Evolutionary conservation across 2,797 vertebrate species (phyloP), one percentile per base, ranked within the genome.

Genomic region (Picus viridis): DNA sequence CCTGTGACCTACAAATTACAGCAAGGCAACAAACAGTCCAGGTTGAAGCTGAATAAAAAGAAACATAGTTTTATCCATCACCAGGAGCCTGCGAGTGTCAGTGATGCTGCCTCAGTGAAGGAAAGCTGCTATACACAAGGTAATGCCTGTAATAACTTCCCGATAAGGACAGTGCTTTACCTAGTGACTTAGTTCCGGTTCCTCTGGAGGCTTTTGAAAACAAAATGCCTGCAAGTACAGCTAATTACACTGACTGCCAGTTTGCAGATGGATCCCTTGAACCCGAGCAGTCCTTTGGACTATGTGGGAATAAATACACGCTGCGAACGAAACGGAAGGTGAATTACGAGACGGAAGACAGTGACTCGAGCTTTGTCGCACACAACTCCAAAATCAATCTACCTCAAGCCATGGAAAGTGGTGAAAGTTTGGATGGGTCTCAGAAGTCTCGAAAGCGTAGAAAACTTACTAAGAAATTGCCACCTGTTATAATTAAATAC

Each of bases 401-500:
- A 95, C 97, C 98, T 94, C 94, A 98, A 73, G 92, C 96, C 1
- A 80, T 96, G 74, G 98, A 98, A 97, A 92, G 96, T 78, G 92
- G 96, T 96, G 98, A 98, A 97, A 96, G 93, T 97, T 92, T 97
- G 90, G 97, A 97, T 95, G 97, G 97, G 95, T 97, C 97, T 90
- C 95, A 98, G 57, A 99, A 98, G 95, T 96, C 97, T 91, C 98
- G 98, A 96, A 99, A 99, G 96, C 98, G 99, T 72, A 98, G 98
- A 88, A 99, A 97, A 91, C 95, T 98, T 90, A 98, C 98, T 72
- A 98, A 98, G 97, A 99, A 99, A 92, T 97, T 99, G 76, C 99
- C 99, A 27, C 99, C 99, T 47, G 98, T 99, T 93, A 99, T 99
- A 94, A 99, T 99, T 95, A 99, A 99, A 95, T 99, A 99, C 96